Percentiles rank a stretch among this genome's conserved stretches.
These are phyloP conservation scores for Montipora capricornis DNA, from an alignment of 64 coral and sea anemone genomes.

Conservation along the genomic window DNA sequence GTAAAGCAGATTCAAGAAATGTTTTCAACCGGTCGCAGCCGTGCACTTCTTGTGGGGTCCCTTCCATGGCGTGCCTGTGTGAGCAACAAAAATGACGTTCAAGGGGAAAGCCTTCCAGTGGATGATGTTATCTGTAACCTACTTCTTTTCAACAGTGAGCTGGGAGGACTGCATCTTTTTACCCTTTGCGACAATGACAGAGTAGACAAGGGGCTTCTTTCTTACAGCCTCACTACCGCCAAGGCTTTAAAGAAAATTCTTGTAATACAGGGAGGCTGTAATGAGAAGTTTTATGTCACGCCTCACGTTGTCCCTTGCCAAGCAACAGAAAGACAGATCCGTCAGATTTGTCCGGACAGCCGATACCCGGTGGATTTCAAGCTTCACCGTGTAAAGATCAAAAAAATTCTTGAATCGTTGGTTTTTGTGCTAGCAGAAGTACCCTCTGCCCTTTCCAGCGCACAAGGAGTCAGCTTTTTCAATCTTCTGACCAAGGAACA, in stretches of 20 bases:
- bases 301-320: background rate
- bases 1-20: background rate
- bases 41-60: background rate
- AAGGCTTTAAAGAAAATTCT: background rate
- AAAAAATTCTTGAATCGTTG: slow-evolving; percentile 5
- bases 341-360: too few species aligned
- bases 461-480: slow-evolving; percentile 10
- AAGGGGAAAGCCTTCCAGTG: background rate
- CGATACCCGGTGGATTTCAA: background rate
- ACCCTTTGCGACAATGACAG: background rate
- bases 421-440: slow-evolving; percentile 6
- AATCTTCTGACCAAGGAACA: slow-evolving; percentile 36
- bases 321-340: background rate
- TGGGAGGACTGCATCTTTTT: background rate
- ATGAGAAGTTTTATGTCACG: slow-evolving; percentile 36
- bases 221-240: background rate
- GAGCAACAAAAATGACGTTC: background rate
- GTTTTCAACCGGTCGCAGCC: background rate
- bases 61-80: background rate
- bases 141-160: background rate
- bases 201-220: background rate
- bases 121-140: slow-evolving; percentile 38
- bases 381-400: background rate
- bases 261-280: background rate
- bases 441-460: slow-evolving; percentile 5